These are phyloP conservation scores for Oncorhynchus nerka DNA, from an alignment of 2,113 vertebrate genomes.

Conservation along the genomic window DNA sequence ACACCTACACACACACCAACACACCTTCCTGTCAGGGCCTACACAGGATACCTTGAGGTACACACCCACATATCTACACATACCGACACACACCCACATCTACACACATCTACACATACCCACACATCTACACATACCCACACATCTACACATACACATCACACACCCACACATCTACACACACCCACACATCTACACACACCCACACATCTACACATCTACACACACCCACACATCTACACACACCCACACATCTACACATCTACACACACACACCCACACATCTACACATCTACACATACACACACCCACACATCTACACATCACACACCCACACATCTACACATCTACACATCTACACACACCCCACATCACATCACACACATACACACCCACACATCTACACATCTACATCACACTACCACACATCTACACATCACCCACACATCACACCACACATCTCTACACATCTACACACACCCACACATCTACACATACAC, in stretches of 20 bases:
- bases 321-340: conserved; percentile 54
- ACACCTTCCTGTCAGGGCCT: background rate
- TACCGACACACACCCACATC: background rate
- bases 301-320: conserved; percentile 3
- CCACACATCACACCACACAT: background rate
- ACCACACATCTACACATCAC: background rate
- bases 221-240: no score
- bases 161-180: conserved; percentile 8
- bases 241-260: background rate
- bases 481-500: background rate
- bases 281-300: background rate
- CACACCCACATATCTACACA: background rate
- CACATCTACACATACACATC: background rate
- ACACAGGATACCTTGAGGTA: no score
- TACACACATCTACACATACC: background rate
- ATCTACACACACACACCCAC: background rate
- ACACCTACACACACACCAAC: background rate
- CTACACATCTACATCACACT: no score
- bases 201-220: no score
- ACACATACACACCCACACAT: background rate
- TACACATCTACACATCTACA: no score
- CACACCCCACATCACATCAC: no score
- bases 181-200: conserved; percentile 54
- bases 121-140: background rate
- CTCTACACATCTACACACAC: background rate